These are phyloP conservation scores for Lomographa bimaculata DNA, from an alignment of 2,888 invertebrate species.

Conservation along the genomic window DNA sequence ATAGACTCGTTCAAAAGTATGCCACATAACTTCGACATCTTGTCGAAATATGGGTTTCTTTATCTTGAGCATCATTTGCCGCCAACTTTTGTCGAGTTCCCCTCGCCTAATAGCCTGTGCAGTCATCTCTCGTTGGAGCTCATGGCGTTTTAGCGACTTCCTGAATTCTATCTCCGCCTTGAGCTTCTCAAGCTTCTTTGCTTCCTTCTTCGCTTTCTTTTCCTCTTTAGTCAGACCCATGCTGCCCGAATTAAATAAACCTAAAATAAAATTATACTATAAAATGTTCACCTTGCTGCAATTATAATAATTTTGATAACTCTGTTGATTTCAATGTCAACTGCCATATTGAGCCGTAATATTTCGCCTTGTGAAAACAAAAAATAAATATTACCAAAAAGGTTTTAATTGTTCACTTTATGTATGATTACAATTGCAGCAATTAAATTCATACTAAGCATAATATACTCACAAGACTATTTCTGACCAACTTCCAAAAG, in stretches of 20 bases:
- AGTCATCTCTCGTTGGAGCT: constrained; percentile 62
- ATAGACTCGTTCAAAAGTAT: constrained; percentile 78
- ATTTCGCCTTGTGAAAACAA: too few species aligned
- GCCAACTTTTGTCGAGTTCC: constrained; percentile 64
- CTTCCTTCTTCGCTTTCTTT: constrained; percentile 66
- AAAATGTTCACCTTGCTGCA: constrained; percentile 7
- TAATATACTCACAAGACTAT: too few species aligned
- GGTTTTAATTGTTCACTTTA: too few species aligned
- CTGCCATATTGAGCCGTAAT: too few species aligned
- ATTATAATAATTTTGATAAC: too few species aligned
- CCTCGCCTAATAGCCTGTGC: constrained; percentile 53
- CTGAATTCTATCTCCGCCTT: constrained; percentile 48
- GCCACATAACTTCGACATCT: constrained; percentile 71
- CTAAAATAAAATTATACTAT: constrained; percentile 18
- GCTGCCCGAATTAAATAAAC: constrained; percentile 19
- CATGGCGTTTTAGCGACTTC: constrained; percentile 55
- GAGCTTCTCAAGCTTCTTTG: constrained; percentile 58
- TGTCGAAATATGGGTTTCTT: constrained; percentile 68
- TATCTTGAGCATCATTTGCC: constrained; percentile 65
- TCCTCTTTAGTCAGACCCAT: constrained; percentile 66
- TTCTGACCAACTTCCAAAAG: too few species aligned
- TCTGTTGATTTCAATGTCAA: constrained; percentile 13
- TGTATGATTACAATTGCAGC: too few species aligned
- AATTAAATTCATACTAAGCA: too few species aligned
- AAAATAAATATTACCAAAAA: too few species aligned